These are phyloP conservation scores for Tadarida brasiliensis DNA, from an alignment of 2,797 vertebrate genomes.

Conservation along the genomic window DNA sequence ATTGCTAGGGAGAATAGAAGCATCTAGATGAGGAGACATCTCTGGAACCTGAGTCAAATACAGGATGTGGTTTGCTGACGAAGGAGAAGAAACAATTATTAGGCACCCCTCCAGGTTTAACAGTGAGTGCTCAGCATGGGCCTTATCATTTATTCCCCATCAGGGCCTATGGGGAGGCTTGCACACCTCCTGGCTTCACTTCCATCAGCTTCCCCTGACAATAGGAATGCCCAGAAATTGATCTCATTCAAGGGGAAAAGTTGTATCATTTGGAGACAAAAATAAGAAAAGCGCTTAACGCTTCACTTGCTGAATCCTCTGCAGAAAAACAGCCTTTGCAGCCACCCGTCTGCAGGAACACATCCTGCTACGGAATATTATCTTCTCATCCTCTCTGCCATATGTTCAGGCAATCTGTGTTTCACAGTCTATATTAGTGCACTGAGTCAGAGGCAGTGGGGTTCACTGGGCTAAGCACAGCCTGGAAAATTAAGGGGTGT, in stretches of 20 bases:
- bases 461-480: slow-evolving; percentile 80
- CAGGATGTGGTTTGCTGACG: neutral
- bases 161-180: slow-evolving; percentile 43
- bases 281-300: slow-evolving; percentile 82
- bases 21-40: neutral
- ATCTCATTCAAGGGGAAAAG: slow-evolving; percentile 77
- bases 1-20: neutral
- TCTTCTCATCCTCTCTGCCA: slow-evolving; percentile 83
- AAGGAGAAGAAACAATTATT: neutral
- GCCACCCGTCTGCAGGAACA: slow-evolving; percentile 72
- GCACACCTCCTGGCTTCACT: slow-evolving; percentile 8
- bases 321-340: slow-evolving; percentile 69
- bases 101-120: neutral
- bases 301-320: slow-evolving; percentile 71
- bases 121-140: neutral
- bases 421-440: slow-evolving; percentile 78
- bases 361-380: slow-evolving; percentile 82
- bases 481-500: slow-evolving; percentile 81
- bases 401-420: slow-evolving; percentile 88
- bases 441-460: slow-evolving; percentile 79
- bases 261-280: slow-evolving; percentile 81
- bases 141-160: slow-evolving; percentile 48
- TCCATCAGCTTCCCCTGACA: slow-evolving; percentile 58
- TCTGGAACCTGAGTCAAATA: slow-evolving; percentile 20
- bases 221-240: slow-evolving; percentile 69